phyloP scores from a whole-genome alignment of 2,797 vertebrate genomes.

The Scarus forsteni region DNA sequence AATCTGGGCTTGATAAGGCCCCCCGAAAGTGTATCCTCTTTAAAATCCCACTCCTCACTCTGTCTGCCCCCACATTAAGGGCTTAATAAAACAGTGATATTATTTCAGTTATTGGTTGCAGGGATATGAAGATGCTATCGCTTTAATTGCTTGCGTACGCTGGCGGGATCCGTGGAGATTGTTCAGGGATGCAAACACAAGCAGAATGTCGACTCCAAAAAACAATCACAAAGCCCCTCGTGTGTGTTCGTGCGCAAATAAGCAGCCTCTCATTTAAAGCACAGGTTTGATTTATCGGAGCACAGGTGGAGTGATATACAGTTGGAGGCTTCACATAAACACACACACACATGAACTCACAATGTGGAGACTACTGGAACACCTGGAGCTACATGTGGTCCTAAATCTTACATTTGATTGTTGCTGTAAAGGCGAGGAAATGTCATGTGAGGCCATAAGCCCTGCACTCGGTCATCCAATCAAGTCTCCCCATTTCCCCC shows the following conservation, averaged over 20 bases:
- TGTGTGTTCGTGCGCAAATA: slow-evolving; percentile 81
- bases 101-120: slow-evolving; percentile 88
- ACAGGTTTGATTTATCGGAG: slow-evolving; percentile 81
- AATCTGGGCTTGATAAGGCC: slow-evolving; percentile 80
- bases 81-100: slow-evolving; percentile 87
- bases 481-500: slow-evolving; percentile 14
- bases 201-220: slow-evolving; percentile 87
- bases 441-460: slow-evolving; percentile 42
- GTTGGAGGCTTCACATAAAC: slow-evolving; percentile 36
- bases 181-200: slow-evolving; percentile 89
- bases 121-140: slow-evolving; percentile 88
- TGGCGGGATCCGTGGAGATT: slow-evolving; percentile 86
- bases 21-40: slow-evolving; percentile 81
- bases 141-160: slow-evolving; percentile 89
- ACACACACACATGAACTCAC: slow-evolving; percentile 10
- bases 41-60: slow-evolving; percentile 79
- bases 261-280: slow-evolving; percentile 80
- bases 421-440: slow-evolving; percentile 45
- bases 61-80: slow-evolving; percentile 81
- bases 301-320: slow-evolving; percentile 74
- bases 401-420: slow-evolving; percentile 62
- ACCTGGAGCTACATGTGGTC: slow-evolving; percentile 51
- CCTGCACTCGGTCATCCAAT: slow-evolving; percentile 32
- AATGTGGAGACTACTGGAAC: slow-evolving; percentile 38
- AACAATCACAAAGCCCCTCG: slow-evolving; percentile 81